Evolutionary conservation across 2,797 vertebrate species (phyloP).

Genomic region (Catamblyrhynchus diadema): DNA sequence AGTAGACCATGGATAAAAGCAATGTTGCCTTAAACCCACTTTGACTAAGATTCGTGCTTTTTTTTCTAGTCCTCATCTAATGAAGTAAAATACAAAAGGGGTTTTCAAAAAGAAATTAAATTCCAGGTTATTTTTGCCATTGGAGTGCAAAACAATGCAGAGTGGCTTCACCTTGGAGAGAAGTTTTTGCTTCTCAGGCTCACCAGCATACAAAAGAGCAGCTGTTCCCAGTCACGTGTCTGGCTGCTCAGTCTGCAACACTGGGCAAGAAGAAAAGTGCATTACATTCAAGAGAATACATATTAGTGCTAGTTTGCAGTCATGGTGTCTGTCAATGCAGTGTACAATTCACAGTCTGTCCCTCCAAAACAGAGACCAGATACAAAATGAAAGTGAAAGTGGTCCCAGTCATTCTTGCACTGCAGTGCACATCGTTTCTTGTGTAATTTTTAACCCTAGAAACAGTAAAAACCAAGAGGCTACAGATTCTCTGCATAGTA

Average conservation of each 20-base stretch:
- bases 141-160: background rate
- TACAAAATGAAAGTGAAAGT: constrained; percentile 14
- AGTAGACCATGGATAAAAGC: background rate
- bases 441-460: background rate
- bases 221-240: background rate
- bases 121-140: background rate
- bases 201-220: background rate
- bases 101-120: background rate
- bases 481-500: background rate
- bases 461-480: background rate
- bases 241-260: background rate
- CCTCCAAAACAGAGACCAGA: background rate
- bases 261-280: background rate
- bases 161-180: background rate
- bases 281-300: background rate
- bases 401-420: background rate
- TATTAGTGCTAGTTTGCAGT: background rate
- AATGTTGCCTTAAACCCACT: background rate
- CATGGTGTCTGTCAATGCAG: background rate
- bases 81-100: background rate
- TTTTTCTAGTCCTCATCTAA: background rate
- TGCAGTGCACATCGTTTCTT: background rate
- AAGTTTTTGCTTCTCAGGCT: background rate
- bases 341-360: background rate
- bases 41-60: background rate